Evolutionary conservation across 2,888 invertebrate species (phyloP).

Genomic region (Trachelus stipa): DNA sequence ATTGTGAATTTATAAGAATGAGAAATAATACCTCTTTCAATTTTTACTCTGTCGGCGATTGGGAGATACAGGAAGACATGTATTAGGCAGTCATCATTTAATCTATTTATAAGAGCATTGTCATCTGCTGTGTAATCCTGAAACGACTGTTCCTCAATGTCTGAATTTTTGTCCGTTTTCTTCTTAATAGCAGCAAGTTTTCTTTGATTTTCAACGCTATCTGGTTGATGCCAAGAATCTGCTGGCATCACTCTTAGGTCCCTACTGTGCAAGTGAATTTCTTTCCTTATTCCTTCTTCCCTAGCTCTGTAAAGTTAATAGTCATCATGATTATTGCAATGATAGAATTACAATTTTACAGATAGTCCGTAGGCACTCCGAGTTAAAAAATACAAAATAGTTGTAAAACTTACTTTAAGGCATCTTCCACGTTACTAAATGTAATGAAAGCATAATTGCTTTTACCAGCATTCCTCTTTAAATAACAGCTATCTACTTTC

Average conservation of each 20-base stretch:
- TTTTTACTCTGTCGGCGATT: constrained; percentile 69
- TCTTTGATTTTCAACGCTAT: constrained; percentile 54
- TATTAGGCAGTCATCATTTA: constrained; percentile 71
- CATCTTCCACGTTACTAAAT: constrained; percentile 69
- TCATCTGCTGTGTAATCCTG: constrained; percentile 32
- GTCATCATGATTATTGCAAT: background rate
- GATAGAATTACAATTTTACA: background rate
- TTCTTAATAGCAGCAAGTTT: constrained; percentile 32
- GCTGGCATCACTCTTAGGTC: constrained; percentile 70
- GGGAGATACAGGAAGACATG: constrained; percentile 70
- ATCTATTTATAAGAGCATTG: constrained; percentile 62
- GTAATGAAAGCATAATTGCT: constrained; percentile 72
- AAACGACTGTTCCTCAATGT: constrained; percentile 32
- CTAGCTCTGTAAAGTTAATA: constrained; percentile 45
- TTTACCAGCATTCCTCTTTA: constrained; percentile 68
- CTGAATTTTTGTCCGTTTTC: constrained; percentile 40
- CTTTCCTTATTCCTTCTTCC: constrained; percentile 43
- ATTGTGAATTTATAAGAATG: background rate
- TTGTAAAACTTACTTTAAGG: constrained; percentile 67
- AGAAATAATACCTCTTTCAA: constrained; percentile 66
- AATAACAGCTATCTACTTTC: constrained; percentile 71
- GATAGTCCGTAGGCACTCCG: background rate
- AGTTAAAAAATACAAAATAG: background rate
- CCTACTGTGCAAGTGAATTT: constrained; percentile 55
- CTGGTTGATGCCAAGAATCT: constrained; percentile 75